These are phyloP conservation scores for Hozukius guyotensis DNA, from an alignment of 2,797 vertebrate genomes.

Conservation along the genomic window DNA sequence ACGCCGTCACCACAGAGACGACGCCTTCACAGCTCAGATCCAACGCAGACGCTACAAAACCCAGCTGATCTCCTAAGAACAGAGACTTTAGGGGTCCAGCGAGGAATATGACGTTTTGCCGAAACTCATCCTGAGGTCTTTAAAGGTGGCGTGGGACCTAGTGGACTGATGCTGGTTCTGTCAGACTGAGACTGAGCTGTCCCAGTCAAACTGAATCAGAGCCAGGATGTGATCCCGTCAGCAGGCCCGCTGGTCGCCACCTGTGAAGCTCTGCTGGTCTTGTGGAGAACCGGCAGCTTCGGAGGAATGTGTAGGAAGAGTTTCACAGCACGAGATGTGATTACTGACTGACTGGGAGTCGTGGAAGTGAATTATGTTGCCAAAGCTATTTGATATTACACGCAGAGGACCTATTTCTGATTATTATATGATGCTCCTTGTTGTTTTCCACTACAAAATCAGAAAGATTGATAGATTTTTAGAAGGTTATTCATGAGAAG, in stretches of 20 bases:
- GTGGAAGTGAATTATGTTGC: conserved; percentile 69
- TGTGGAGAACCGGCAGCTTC: conserved; percentile 20
- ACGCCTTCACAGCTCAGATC: conserved; percentile 20
- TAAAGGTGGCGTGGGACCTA: background rate
- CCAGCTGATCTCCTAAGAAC: background rate
- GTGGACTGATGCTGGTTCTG: conserved; percentile 1
- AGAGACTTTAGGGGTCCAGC: background rate
- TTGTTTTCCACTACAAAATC: conserved; percentile 36
- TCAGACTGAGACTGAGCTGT: conserved; percentile 30
- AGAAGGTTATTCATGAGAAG: conserved; percentile 29
- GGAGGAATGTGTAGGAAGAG: conserved; percentile 21
- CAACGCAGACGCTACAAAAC: background rate
- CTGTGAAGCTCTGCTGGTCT: conserved; percentile 4
- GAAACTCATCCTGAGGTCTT: conserved; percentile 17
- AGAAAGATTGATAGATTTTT: background rate
- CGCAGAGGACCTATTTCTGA: conserved; percentile 36
- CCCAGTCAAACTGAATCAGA: conserved; percentile 23
- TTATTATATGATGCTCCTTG: conserved; percentile 28
- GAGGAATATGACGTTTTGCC: background rate
- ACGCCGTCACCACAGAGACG: background rate
- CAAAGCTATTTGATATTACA: conserved; percentile 79
- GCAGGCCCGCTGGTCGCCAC: background rate
- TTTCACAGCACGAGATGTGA: conserved; percentile 40
- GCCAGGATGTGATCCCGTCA: conserved; percentile 8
- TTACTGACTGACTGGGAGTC: conserved; percentile 60